phyloP scores from a whole-genome alignment of 1,140 invertebrate genomes.

The Ooceraea biroi region DNA sequence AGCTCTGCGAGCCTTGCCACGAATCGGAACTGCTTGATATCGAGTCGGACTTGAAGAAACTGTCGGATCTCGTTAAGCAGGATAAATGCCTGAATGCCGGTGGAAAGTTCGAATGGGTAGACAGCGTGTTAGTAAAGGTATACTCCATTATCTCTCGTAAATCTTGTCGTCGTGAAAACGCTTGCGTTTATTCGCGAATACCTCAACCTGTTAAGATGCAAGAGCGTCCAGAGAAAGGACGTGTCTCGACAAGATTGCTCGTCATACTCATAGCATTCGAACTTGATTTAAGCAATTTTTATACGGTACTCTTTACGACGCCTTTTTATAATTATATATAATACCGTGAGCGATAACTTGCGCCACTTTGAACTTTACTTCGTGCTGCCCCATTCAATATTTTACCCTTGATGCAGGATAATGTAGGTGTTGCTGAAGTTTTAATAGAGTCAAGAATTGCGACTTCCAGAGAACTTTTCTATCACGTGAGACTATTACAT shows the following conservation, averaged over 20 bases:
- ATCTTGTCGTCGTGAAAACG: not conserved
- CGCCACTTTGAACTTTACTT: conserved; percentile 15
- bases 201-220: too few species aligned
- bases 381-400: not conserved
- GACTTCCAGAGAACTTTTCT: not conserved
- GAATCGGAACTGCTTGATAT: conserved; percentile 81
- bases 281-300: conserved; percentile 23
- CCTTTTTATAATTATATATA: conserved; percentile 37
- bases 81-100: conserved; percentile 90
- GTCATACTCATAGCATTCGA: not conserved
- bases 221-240: too few species aligned
- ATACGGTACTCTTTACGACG: conserved; percentile 1
- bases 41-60: conserved; percentile 78
- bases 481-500: not conserved
- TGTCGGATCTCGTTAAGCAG: conserved; percentile 82
- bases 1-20: conserved; percentile 53
- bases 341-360: not conserved
- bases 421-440: conserved; percentile 35
- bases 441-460: conserved; percentile 47
- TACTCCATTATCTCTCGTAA: conserved; percentile 53
- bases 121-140: conserved; percentile 96
- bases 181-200: not conserved
- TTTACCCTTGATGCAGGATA: conserved; percentile 32
- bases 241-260: not conserved
- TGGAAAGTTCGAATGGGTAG: conserved; percentile 98